Evolutionary conservation across 2,113 vertebrate genomes (phyloP), one percentile per base, ranked within the genome.

Genomic region (Centrocercus urophasianus): DNA sequence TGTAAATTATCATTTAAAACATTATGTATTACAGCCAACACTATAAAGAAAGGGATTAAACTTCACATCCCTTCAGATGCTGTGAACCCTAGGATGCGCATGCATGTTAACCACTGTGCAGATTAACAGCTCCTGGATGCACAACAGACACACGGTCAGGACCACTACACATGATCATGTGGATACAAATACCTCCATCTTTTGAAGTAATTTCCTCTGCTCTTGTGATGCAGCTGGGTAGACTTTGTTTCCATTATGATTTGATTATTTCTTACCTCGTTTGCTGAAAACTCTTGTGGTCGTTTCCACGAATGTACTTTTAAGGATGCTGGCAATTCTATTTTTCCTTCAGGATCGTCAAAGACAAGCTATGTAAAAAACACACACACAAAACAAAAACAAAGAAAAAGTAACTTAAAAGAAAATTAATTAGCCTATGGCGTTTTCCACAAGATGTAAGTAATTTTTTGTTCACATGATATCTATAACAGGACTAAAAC

Each of bases 261-360:
- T 66, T 89, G 14, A 10, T 85, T 50, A 8, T 36, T 82, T 96
- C 97, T 97, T 97, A 98, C 99, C 98, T 96, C 97, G 83, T 96
- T 97, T 66, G 56, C 36, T 80, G 98, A 96, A 96, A 98, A 97
- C 71, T 99, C 99, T 15, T 97, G 83, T 25, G 99, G 98, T 30
- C 98, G 98, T 96, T 98, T 99, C 99, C 99, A 99, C 47, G 97
- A 97, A 97, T 98, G 97, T 48, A 99, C 97, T 96, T 98, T 98
- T 74, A 99, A 63, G 56, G 98, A 98, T 32, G 81, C 36, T 72
- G 99, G 99, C 54, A 99, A 89, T 56, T 96, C 94, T 93, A 99
- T 97, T 95, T 98, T 99, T 70, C 99, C 99, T 91, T 99, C 99
- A 13, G 99, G 99, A 81, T 99, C 99, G 43, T 99, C 98, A 97